Evolutionary conservation across 2,888 invertebrate genomes (phyloP).

Genomic region (Pyrochroa serraticornis): DNA sequence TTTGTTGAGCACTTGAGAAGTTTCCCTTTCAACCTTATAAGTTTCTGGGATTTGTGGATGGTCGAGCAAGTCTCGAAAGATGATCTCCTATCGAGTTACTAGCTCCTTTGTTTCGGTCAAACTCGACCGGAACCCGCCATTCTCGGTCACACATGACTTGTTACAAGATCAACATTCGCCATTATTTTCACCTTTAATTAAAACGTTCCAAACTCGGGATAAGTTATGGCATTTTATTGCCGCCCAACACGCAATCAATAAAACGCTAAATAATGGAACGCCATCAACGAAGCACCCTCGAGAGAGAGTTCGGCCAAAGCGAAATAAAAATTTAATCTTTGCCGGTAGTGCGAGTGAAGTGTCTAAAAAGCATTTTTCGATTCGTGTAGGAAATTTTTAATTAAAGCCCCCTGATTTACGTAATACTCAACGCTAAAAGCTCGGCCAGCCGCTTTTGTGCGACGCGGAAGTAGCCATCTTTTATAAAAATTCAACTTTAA

Average conservation of each 20-base stretch:
- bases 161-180: conserved; percentile 19
- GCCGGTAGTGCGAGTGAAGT: conserved; percentile 5
- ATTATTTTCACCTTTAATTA: conserved; percentile 21
- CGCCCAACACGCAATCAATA: not conserved
- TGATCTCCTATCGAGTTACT: conserved; percentile 20
- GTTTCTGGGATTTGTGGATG: conserved; percentile 23
- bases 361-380: conserved; percentile 10
- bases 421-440: conserved; percentile 15
- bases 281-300: not conserved
- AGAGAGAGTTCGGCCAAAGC: conserved; percentile 1
- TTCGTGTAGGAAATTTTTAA: conserved; percentile 14
- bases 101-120: conserved; percentile 30
- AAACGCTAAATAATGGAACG: not conserved
- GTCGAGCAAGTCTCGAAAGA: conserved; percentile 18
- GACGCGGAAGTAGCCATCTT: conserved; percentile 3
- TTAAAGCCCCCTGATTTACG: conserved; percentile 12
- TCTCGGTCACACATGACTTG: conserved; percentile 43
- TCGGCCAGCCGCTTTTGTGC: conserved; percentile 1
- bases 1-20: conserved; percentile 21
- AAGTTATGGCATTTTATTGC: not conserved
- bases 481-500: conserved; percentile 1
- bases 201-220: not conserved
- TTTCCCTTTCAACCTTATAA: conserved; percentile 19
- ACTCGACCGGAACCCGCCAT: conserved; percentile 42
- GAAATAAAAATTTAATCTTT: conserved; percentile 16